Conservation (phyloP, 2,113 vertebrate genomes). For the Lampris megalopsis region DNA sequence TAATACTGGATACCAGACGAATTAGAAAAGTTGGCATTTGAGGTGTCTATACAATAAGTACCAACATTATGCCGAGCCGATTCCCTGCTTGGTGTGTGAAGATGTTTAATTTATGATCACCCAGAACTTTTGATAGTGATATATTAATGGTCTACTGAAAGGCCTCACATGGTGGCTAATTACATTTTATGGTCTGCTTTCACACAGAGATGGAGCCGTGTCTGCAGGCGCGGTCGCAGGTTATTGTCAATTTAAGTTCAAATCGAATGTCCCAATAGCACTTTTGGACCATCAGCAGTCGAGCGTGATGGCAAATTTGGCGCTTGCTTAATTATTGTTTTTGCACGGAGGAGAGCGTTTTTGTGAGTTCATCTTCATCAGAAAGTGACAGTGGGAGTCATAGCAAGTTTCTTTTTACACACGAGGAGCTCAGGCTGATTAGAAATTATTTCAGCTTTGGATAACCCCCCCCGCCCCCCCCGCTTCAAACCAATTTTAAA, state of each 20-base stretch:
- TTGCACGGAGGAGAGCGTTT: not conserved
- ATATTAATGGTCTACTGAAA: not conserved
- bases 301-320: constrained; percentile 30
- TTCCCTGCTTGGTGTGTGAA: not conserved
- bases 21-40: no score
- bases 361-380: not conserved
- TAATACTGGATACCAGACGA: no score
- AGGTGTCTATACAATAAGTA: no score
- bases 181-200: not conserved
- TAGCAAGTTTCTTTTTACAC: not conserved
- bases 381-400: not conserved
- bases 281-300: constrained; percentile 21
- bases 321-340: constrained; percentile 21
- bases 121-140: constrained; percentile 6
- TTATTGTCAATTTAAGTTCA: constrained; percentile 53
- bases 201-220: not conserved
- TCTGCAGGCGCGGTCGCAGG: constrained; percentile 34
- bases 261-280: constrained; percentile 28
- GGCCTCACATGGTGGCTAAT: not conserved
- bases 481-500: not conserved
- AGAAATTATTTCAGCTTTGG: not conserved
- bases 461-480: not conserved
- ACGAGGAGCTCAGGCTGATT: not conserved
- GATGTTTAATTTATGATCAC: not conserved
- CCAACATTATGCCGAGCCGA: no score